phyloP scores from a whole-genome alignment of 2,888 invertebrate genomes.

The Drosophila cognata region DNA sequence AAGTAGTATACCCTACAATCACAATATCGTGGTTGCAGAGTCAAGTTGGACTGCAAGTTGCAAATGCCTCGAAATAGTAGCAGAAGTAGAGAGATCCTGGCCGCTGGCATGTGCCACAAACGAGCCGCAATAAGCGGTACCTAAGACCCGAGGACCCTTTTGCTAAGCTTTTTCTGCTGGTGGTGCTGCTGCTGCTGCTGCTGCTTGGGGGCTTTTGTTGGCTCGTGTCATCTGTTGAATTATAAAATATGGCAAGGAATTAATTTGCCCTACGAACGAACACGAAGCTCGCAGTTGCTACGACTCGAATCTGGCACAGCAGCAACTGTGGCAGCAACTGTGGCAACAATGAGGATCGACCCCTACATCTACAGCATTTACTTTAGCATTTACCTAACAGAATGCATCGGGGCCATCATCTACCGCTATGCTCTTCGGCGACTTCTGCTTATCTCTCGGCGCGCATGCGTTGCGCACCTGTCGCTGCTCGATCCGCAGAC shows the following conservation, averaged over 20 bases:
- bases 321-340: conserved; percentile 49
- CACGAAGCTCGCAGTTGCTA: conserved; percentile 29
- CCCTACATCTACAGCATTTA: conserved; percentile 29
- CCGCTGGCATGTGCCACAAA: conserved; percentile 76
- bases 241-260: conserved; percentile 82
- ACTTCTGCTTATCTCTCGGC: conserved; percentile 41
- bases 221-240: conserved; percentile 82
- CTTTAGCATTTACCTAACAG: conserved; percentile 14
- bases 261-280: conserved; percentile 72
- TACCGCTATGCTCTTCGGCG: conserved; percentile 65
- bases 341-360: conserved; percentile 56
- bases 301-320: conserved; percentile 71
- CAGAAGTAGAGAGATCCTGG: conserved; percentile 30
- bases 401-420: conserved; percentile 46
- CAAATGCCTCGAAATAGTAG: not conserved
- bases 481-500: conserved; percentile 64
- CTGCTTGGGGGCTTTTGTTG: conserved; percentile 48
- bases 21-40: not conserved
- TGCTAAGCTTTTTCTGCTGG: conserved; percentile 46
- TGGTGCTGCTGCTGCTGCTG: conserved; percentile 17
- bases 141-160: conserved; percentile 45
- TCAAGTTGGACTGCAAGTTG: conserved; percentile 1
- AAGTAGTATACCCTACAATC: conserved; percentile 23
- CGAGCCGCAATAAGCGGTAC: conserved; percentile 61
- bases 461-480: conserved; percentile 70